These are phyloP conservation scores for Danio jaintianensis DNA, from an alignment of 2,797 vertebrate genomes.

Conservation along the genomic window DNA sequence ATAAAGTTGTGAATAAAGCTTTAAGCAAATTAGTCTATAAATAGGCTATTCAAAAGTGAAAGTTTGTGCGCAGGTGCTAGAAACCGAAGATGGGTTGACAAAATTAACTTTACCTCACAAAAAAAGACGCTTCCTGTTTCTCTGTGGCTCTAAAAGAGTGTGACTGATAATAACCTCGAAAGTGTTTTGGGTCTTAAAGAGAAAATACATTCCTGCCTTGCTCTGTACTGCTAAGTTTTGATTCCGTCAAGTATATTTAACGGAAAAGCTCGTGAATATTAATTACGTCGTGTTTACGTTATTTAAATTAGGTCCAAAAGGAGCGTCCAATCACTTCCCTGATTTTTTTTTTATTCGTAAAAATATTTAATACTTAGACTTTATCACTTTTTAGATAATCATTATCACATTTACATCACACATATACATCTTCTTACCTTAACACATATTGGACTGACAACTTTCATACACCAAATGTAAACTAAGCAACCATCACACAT, in stretches of 20 bases:
- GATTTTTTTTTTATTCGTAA: neutral
- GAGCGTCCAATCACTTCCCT: neutral
- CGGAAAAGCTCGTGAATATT: neutral
- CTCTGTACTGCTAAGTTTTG: neutral
- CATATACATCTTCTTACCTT: neutral
- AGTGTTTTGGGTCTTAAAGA: neutral
- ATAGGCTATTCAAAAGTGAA: neutral
- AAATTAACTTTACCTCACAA: neutral
- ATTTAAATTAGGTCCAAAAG: neutral
- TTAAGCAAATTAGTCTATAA: neutral
- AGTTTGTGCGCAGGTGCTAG: neutral
- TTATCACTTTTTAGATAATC: neutral
- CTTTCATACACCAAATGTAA: neutral
- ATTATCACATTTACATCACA: neutral
- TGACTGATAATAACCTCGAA: neutral
- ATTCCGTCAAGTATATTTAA: neutral
- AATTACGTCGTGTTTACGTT: neutral
- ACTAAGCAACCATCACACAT: neutral
- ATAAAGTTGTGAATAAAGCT: neutral
- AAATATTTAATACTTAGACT: neutral
- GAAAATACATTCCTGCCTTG: neutral
- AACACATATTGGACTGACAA: neutral
- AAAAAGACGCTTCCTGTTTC: neutral
- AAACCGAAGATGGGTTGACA: neutral
- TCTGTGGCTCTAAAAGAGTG: neutral